Evolutionary conservation across 2,797 vertebrate genomes (phyloP), one percentile per base, ranked within the genome.

Genomic region (Anguilla obscura): DNA sequence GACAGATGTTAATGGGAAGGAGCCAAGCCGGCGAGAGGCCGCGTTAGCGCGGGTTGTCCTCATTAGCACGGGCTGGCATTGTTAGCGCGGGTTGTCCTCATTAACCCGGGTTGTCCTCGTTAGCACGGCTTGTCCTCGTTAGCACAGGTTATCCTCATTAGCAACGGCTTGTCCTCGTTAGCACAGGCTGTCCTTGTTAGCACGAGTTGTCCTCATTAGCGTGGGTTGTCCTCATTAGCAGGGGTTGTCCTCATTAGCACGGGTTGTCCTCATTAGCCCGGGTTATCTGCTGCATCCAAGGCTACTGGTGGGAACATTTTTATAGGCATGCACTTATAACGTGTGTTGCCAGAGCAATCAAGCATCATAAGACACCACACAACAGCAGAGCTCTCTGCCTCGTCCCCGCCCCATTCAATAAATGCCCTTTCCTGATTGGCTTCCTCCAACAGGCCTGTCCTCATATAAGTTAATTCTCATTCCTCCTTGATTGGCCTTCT

Each of bases 291-390:
- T 21, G 33, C 33, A 18, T 76, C 74, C 36, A 33, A 76, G 74
- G 74, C 14, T 40, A 33, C 45, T 45, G 1, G 1, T 50, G 40
- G 79, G 79, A 82, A 50, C 40, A n/a, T 82, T 50, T 50, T 82
- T 82, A 82, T n/a, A 84, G 45, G 36, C 87, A 27, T 71, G 87
- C 50, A 74, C 33, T 30, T 69, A 71, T 52, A 86, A 27, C 24
- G 1, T 33, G n/a, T 8, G 0, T n/a, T 52, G 24, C 87, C 33
- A 36, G 21, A 9, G 82, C 48, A 69, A 88, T 63, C 54, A 33
- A 60, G 40, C 33, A 54, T 82, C 54, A 66, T 83, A 52, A 87
- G 60, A 40, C 76, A 87, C 9, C 24, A 0, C 76, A 82, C 45
- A 36, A 82, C 56, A 83, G 30, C 50, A 36, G 30, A 54, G 52